Conservation (phyloP, 2,888 invertebrate genomes). For the Lobophora halterata region DNA sequence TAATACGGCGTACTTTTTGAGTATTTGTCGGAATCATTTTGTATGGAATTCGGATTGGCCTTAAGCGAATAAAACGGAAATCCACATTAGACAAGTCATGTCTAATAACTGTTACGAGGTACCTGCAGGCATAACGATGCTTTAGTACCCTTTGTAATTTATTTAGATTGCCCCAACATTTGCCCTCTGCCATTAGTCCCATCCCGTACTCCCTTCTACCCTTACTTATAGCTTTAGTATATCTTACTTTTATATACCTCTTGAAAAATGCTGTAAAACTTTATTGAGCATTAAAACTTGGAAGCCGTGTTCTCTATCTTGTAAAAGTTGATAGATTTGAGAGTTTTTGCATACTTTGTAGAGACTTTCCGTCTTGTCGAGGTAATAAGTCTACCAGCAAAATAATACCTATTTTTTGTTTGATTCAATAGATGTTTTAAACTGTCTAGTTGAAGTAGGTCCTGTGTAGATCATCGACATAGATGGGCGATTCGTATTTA, state of each 20-base stretch:
- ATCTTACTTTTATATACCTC: slow-evolving; percentile 56
- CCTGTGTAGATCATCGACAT: slow-evolving; percentile 64
- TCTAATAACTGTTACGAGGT: slow-evolving; percentile 28
- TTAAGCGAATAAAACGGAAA: slow-evolving; percentile 35
- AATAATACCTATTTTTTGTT: slow-evolving; percentile 54
- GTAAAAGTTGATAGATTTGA: slow-evolving; percentile 62
- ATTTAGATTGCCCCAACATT: slow-evolving; percentile 31
- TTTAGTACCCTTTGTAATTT: slow-evolving; percentile 30
- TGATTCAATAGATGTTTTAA: slow-evolving; percentile 59
- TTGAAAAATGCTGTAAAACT: slow-evolving; percentile 61
- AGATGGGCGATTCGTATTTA: slow-evolving; percentile 36
- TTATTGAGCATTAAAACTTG: slow-evolving; percentile 53
- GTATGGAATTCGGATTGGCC: no score
- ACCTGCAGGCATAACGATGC: slow-evolving; percentile 27
- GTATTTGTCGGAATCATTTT: no score
- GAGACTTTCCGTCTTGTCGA: slow-evolving; percentile 52
- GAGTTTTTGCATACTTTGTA: slow-evolving; percentile 55
- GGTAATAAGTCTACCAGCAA: slow-evolving; percentile 48
- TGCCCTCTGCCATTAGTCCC: slow-evolving; percentile 49
- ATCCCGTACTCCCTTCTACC: slow-evolving; percentile 63
- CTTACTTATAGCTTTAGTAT: slow-evolving; percentile 77
- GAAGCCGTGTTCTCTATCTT: slow-evolving; percentile 51
- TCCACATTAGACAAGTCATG: slow-evolving; percentile 25
- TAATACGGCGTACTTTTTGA: no score
- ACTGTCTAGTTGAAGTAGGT: slow-evolving; percentile 67